Percentiles rank a stretch among this genome's conserved stretches.
Evolutionary conservation across 2,888 invertebrate genomes (phyloP).

Genomic region (Mimumesa dahlbomi): DNA sequence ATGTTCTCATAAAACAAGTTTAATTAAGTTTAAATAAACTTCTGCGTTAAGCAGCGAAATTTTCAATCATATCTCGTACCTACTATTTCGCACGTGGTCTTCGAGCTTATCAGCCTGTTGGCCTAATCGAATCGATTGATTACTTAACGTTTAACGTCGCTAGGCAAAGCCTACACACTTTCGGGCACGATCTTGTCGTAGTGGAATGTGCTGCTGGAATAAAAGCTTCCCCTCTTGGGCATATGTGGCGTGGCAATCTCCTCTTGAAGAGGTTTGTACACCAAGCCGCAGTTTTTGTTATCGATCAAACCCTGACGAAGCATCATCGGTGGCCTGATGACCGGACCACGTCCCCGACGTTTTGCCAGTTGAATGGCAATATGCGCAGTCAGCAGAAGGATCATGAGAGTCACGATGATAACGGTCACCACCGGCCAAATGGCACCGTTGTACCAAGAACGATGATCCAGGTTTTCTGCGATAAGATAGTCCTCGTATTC

Average conservation of each 20-base stretch:
- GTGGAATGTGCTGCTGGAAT: constrained; percentile 85
- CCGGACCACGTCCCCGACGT: constrained; percentile 73
- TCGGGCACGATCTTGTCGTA: constrained; percentile 85
- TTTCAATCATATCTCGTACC: too few species aligned
- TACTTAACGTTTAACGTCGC: constrained; percentile 23
- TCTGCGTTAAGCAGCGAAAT: too few species aligned
- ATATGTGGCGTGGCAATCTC: constrained; percentile 87
- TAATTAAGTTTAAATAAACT: too few species aligned
- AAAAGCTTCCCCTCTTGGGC: constrained; percentile 83
- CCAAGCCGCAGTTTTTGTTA: constrained; percentile 88
- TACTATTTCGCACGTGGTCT: background rate
- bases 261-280: constrained; percentile 90
- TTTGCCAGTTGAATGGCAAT: constrained; percentile 69
- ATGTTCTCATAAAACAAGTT: too few species aligned
- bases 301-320: constrained; percentile 76
- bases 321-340: constrained; percentile 77
- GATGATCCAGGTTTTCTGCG: constrained; percentile 51
- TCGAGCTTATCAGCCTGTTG: background rate
- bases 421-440: constrained; percentile 72
- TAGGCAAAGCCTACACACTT: constrained; percentile 81
- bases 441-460: constrained; percentile 66
- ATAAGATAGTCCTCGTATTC: constrained; percentile 68
- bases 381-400: constrained; percentile 67
- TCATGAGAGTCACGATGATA: constrained; percentile 63
- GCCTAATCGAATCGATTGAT: constrained; percentile 12